Percentiles rank a stretch among this genome's conserved stretches.
Conservation (phyloP, 2,113 vertebrate species). For the Apteryx mantelli region DNA sequence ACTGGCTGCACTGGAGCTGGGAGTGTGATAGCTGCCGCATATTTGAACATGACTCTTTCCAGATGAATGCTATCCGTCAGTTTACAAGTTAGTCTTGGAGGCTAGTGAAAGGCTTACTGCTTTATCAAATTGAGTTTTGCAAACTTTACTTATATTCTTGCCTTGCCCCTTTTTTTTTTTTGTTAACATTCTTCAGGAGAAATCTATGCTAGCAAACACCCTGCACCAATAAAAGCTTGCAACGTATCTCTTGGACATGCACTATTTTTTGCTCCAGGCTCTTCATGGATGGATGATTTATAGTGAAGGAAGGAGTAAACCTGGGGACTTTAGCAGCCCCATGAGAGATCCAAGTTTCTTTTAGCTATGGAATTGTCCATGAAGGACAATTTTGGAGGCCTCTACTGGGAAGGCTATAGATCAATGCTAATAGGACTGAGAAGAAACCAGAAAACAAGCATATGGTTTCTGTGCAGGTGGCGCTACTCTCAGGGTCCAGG, state of each 20-base stretch:
- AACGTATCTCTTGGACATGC: rapidly evolving
- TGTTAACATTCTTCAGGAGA: not conserved
- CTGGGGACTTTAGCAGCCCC: not conserved
- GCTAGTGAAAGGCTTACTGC: not conserved
- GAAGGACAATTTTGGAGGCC: not conserved
- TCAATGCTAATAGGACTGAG: not conserved
- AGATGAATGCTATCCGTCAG: not conserved
- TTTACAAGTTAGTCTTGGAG: not conserved
- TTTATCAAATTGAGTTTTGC: not conserved
- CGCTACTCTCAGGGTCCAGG: not conserved
- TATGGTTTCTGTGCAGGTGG: not conserved
- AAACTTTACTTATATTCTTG: not conserved
- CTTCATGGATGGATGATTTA: not conserved
- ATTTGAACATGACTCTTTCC: not conserved
- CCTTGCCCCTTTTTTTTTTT: not conserved
- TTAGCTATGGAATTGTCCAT: not conserved
- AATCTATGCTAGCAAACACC: not conserved
- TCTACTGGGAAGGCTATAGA: not conserved
- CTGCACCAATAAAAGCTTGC: not conserved
- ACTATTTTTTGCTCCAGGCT: not conserved
- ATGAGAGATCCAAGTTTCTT: not conserved
- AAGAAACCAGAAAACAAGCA: not conserved
- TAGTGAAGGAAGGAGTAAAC: not conserved
- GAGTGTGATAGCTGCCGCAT: not conserved
- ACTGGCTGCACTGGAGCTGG: not conserved